A percentile compares a stretch with the other conserved stretches of the same genome.
phyloP scores from a whole-genome alignment of 2,113 vertebrate genomes.

The Zeus faber region DNA sequence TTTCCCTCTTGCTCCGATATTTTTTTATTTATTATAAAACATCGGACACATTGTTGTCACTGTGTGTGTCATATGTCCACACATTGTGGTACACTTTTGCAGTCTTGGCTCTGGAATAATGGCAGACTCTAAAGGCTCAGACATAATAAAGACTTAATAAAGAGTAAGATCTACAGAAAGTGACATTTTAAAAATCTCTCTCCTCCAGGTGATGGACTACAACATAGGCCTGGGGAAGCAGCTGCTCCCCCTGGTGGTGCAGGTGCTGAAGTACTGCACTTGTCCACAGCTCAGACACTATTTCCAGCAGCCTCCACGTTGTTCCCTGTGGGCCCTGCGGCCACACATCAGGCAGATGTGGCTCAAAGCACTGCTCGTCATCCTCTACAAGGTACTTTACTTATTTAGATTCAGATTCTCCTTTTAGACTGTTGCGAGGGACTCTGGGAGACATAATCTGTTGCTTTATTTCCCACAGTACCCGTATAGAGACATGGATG shows the following conservation, averaged over 20 bases:
- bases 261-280: constrained; percentile 95
- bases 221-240: constrained; percentile 96
- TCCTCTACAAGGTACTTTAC: constrained; percentile 90
- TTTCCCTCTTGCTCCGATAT: too few relatives aligned
- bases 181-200: constrained; percentile 4
- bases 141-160: too few relatives aligned
- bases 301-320: constrained; percentile 96
- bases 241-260: constrained; percentile 94
- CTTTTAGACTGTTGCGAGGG: background rate
- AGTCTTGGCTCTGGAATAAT: too few relatives aligned
- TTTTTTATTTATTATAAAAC: too few relatives aligned
- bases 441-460: background rate
- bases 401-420: background rate
- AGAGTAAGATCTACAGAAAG: too few relatives aligned
- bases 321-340: constrained; percentile 93
- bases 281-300: constrained; percentile 97
- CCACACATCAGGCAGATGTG: constrained; percentile 98
- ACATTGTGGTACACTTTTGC: too few relatives aligned
- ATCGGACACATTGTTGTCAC: too few relatives aligned
- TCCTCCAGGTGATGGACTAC: constrained; percentile 94
- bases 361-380: constrained; percentile 94
- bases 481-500: constrained; percentile 95
- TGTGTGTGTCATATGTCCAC: too few relatives aligned
- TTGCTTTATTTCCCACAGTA: constrained; percentile 73
- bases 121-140: too few relatives aligned